Base-by-base conservation (phyloP, 2,888 invertebrate species). In the Pterostichus niger region DNA sequence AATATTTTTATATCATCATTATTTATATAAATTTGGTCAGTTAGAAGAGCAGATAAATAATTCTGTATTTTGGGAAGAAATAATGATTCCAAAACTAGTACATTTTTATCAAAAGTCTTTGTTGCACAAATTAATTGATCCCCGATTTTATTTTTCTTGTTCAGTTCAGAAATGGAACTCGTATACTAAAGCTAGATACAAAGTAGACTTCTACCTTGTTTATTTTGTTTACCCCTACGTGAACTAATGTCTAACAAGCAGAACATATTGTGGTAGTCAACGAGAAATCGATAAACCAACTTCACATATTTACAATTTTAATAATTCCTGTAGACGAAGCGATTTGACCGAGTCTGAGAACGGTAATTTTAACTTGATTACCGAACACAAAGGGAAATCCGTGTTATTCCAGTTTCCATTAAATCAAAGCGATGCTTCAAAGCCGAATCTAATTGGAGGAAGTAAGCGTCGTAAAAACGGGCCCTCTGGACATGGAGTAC, bases 321-420 rank as follows among this genome's bases (percentile, higher is more conserved):
- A 49, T 49, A 49, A 11, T 49, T 49, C 49, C 49, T 11, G n/a
- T n/a, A 49, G n/a, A n/a, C 49, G 40, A 40, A 49, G 11, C 13
- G 49, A 13, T 49, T 49, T 49, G 13, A 10, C 49, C 40, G 40
- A 40, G 40, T 40, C 31, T 31, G 76, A 76, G 52, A n/a, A 24
- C 52, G 54, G 77, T 77, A 56, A 56, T 77, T 77, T 77, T 54
- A 77, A 77, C 54, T 77, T 56, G 56, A 77, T 77, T 77, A 56
- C 7, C 31, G 6, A 40, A 9, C 64, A 64, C 35, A 64, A 64
- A 64, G 13, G 13, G 64, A 64, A 61, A 64, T 64, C 64, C 35
- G 64, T 64, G 64, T 64, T 64, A 64, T 33, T 64, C 35, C 64
- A n/a, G 64, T n/a, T n/a, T n/a, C 31, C 33, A n/a, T 13, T 33